Percentiles rank a stretch among this genome's conserved stretches.
Evolutionary conservation across 2,797 vertebrate genomes (phyloP).

Genomic region (Avahi laniger): DNA sequence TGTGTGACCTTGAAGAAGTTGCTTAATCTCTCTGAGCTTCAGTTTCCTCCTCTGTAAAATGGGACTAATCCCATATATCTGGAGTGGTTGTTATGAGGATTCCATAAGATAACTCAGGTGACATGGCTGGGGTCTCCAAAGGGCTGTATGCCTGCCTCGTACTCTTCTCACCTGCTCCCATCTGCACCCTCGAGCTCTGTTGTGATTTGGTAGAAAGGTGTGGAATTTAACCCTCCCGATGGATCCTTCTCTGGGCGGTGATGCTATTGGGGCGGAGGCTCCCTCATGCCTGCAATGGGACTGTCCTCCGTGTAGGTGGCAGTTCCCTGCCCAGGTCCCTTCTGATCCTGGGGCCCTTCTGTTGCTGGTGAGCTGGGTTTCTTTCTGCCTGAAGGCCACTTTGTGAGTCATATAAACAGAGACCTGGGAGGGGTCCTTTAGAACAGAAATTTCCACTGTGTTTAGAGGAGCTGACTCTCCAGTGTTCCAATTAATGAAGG

Average conservation of each 20-base stretch:
- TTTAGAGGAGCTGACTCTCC: background rate
- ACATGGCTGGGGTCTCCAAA: background rate
- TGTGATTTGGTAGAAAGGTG: background rate
- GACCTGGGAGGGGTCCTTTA: background rate
- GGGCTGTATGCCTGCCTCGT: background rate
- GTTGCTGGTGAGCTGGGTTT: background rate
- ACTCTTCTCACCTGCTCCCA: background rate
- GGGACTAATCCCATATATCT: background rate
- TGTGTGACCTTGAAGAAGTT: background rate
- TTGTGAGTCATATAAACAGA: slow-evolving; percentile 11
- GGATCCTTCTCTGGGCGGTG: background rate
- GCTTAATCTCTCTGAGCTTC: background rate
- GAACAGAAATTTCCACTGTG: background rate
- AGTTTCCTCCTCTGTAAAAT: background rate
- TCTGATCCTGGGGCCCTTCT: background rate
- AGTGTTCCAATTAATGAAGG: slow-evolving; percentile 64
- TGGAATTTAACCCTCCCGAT: background rate
- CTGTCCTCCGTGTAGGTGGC: background rate
- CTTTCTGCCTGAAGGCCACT: background rate
- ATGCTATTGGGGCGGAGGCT: background rate
- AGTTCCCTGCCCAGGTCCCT: background rate
- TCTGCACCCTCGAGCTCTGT: background rate
- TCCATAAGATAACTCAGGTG: background rate
- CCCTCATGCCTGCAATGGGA: background rate
- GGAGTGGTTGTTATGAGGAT: background rate